Base-by-base conservation (phyloP, 2,888 invertebrate genomes). In the Tridacna gigas region DNA sequence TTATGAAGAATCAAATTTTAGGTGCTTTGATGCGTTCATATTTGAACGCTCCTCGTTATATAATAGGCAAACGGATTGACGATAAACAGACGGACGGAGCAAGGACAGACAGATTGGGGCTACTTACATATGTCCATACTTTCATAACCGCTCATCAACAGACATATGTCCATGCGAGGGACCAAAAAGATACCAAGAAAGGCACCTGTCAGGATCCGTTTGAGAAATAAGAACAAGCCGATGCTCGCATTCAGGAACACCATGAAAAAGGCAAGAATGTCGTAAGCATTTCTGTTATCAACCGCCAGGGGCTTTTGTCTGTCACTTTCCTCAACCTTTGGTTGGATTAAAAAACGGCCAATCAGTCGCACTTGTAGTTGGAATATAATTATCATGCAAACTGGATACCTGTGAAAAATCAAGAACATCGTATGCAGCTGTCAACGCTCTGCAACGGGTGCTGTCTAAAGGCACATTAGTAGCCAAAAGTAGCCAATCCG, bases 241-340 rank as follows among this genome's bases (percentile, higher is more conserved):
- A 87, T 82, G 61, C 83, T 85, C 73, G 86, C 80, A 66, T 86
- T 89, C 37, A 84, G 73, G 56, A 89, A 89, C 63, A 89, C n/a
- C 61, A 80, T 69, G 56, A 85, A 87, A 74, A 86, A 89, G 48
- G 79, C 82, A 28, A 89, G 67, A n/a, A 84, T 56, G 71, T 89
- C 89, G 73, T 80, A 87, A 18, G 75, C 77, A 48, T 81, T 82
- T 65, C 89, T 86, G 84, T 89, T 89, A 65, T 89, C 84, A 48
- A 89, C 81, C 74, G 86, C 86, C 11, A 89, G 77, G 4, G 89
- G 89, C 47, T 77, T 82, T 9, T 77, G 26, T 47, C 74, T 65
- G 67, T 89, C 89, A 12, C 61, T 73, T 2, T 18, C 26, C 11
- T 81, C 74, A 13, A 87, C 22, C 66, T 83, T 87, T 7, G 80